phyloP scores from a whole-genome alignment of 2,888 invertebrate species.

The Cheiracanthium punctorium region DNA sequence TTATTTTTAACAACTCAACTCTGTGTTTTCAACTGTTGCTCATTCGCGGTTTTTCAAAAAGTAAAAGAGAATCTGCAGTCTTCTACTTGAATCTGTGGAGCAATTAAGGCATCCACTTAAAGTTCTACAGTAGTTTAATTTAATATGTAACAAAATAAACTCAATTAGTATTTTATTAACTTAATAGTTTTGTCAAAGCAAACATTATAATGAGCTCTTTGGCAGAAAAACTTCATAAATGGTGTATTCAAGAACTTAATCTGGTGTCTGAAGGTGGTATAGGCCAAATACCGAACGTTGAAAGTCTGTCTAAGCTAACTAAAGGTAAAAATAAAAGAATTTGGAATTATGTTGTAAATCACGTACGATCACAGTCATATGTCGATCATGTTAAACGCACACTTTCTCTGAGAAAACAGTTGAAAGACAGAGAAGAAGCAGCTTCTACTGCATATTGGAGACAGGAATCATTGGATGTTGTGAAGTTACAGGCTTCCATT shows the following conservation, averaged over 20 bases:
- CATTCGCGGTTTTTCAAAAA: no score
- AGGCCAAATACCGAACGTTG: neutral
- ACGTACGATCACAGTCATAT: neutral
- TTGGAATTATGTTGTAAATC: slow-evolving; percentile 21
- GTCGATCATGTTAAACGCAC: neutral
- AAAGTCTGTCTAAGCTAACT: neutral
- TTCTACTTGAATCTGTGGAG: neutral
- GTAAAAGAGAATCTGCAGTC: neutral
- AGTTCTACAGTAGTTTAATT: neutral
- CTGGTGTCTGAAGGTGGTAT: slow-evolving; percentile 19
- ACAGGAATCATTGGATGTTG: neutral
- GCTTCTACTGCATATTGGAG: neutral
- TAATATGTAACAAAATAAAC: neutral
- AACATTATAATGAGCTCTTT: neutral
- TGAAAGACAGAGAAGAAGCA: neutral
- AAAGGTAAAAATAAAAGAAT: slow-evolving; percentile 25
- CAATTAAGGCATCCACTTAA: neutral
- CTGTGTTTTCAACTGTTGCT: no score
- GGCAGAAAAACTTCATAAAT: slow-evolving; percentile 9
- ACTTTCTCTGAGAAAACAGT: neutral
- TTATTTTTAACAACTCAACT: no score
- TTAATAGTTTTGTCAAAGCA: neutral
- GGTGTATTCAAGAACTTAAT: slow-evolving; percentile 4
- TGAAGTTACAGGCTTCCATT: neutral
- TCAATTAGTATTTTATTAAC: neutral